Conservation (phyloP, 2,113 vertebrate species). For the Synodontis membranacea region DNA sequence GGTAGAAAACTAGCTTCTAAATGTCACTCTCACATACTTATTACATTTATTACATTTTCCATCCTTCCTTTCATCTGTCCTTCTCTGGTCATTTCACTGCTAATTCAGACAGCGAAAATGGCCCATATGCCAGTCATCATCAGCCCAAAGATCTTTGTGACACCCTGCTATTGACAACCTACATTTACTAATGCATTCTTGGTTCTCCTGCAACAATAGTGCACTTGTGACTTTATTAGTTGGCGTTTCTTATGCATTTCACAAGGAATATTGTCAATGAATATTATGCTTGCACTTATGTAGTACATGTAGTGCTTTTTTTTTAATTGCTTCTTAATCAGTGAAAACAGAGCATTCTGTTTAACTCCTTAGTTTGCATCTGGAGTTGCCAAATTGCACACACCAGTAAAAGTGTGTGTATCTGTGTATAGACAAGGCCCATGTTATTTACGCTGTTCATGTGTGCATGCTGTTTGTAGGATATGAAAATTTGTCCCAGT, state of each 20-base stretch:
- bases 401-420: not conserved
- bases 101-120: not conserved
- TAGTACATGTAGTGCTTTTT: not conserved
- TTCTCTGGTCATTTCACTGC: not conserved
- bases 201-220: not conserved
- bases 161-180: not conserved
- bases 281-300: not conserved
- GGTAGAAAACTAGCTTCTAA: not conserved
- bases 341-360: not conserved
- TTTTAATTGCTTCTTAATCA: not conserved
- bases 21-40: not conserved
- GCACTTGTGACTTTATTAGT: not conserved
- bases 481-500: slow-evolving; percentile 13
- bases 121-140: not conserved
- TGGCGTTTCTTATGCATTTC: not conserved
- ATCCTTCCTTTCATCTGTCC: not conserved
- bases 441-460: not conserved
- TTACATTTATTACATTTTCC: not conserved
- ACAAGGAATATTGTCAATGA: not conserved
- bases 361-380: not conserved
- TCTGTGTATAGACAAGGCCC: not conserved
- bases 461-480: slow-evolving; percentile 1
- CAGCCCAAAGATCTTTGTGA: not conserved
- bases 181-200: not conserved
- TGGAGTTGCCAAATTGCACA: not conserved